These are phyloP conservation scores for Trematomus loennbergii DNA, from an alignment of 2,113 vertebrate species.

Conservation along the genomic window DNA sequence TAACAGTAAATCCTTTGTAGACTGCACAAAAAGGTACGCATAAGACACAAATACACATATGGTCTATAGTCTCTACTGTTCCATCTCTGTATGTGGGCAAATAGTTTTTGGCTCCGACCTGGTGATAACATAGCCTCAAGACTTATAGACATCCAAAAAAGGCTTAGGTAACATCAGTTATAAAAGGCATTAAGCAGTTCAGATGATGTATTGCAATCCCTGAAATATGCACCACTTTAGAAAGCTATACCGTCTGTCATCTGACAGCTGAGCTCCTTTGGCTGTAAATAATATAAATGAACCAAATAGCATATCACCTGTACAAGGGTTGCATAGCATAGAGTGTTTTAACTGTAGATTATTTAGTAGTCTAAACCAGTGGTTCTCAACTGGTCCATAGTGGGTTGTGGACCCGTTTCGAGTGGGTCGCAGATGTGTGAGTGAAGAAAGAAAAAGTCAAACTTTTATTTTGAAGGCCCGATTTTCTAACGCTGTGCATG, in stretches of 20 bases:
- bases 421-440: no score
- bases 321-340: background rate
- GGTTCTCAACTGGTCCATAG: no score
- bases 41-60: background rate
- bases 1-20: background rate
- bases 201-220: constrained; percentile 49
- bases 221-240: constrained; percentile 54
- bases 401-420: no score
- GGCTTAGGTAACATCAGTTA: constrained; percentile 56
- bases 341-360: background rate
- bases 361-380: background rate
- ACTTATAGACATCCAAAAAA: constrained; percentile 48
- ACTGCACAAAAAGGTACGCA: background rate
- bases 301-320: constrained; percentile 5
- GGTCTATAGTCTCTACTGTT: background rate
- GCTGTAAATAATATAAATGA: constrained; percentile 44
- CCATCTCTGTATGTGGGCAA: constrained; percentile 22
- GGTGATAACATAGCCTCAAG: constrained; percentile 12
- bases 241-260: constrained; percentile 34
- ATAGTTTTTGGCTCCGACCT: constrained; percentile 12
- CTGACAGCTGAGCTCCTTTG: constrained; percentile 22
- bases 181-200: constrained; percentile 38
- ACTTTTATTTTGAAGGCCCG: no score
- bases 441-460: no score
- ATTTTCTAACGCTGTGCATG: no score